These are phyloP conservation scores for Brachionichthys hirsutus DNA, from an alignment of 2,113 vertebrate species.

Conservation along the genomic window DNA sequence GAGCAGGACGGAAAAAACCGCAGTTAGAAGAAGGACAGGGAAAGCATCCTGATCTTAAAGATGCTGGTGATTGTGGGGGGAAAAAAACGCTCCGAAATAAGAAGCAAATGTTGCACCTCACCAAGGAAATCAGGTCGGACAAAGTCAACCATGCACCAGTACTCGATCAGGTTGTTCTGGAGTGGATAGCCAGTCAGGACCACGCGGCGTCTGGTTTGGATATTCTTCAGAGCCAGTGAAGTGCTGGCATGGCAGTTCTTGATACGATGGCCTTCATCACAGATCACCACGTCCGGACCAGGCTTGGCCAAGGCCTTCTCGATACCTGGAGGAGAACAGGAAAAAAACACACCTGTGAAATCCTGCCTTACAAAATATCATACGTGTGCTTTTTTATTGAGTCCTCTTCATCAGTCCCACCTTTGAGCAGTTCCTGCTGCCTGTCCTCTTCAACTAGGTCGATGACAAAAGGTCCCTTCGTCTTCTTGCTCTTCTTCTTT, in stretches of 20 bases:
- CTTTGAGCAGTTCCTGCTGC: conserved; percentile 94
- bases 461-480: conserved; percentile 83
- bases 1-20: neutral
- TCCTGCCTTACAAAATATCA: neutral
- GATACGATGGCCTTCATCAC: conserved; percentile 97
- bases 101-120: neutral
- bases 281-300: conserved; percentile 96
- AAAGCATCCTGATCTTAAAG: neutral
- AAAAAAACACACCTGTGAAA: neutral
- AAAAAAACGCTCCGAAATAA: neutral
- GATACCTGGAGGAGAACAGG: conserved; percentile 77
- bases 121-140: conserved; percentile 94
- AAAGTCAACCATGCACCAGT: conserved; percentile 99
- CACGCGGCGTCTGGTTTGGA: conserved; percentile 89
- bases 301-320: conserved; percentile 93
- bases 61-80: neutral
- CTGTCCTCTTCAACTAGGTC: conserved; percentile 93
- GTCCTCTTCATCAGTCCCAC: conserved; percentile 61
- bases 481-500: conserved; percentile 93
- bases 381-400: neutral
- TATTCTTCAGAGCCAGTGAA: conserved; percentile 96
- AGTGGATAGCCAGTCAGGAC: conserved; percentile 95
- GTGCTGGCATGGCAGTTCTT: conserved; percentile 99
- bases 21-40: neutral
- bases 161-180: conserved; percentile 98